A percentile compares a stretch with the other conserved stretches of the same genome.
Conservation (phyloP, 2,797 vertebrate genomes). For the Naso thynnoides region DNA sequence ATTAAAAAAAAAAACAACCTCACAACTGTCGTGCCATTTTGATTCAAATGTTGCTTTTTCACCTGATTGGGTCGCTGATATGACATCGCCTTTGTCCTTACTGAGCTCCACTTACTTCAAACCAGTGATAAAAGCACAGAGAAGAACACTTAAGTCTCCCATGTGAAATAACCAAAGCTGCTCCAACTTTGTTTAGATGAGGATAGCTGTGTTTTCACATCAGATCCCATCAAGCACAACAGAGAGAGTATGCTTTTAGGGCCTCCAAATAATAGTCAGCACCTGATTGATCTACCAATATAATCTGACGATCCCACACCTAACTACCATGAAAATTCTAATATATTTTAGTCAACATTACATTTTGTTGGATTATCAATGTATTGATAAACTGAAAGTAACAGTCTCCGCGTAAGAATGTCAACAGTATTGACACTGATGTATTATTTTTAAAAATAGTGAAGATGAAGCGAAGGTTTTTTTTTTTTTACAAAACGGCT, state of each 20-base stretch:
- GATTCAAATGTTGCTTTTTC: neutral
- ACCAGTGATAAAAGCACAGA: neutral
- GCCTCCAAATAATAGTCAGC: neutral
- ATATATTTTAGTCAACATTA: slow-evolving; percentile 39
- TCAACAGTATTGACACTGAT: neutral
- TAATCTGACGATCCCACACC: slow-evolving; percentile 1
- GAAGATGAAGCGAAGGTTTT: neutral
- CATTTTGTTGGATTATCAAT: no score
- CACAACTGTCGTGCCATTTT: neutral
- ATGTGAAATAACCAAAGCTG: neutral
- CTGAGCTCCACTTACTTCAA: neutral
- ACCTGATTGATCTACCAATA: slow-evolving; percentile 38
- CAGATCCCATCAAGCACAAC: no score
- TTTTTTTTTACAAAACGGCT: neutral
- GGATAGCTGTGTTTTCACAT: neutral
- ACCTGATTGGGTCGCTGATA: slow-evolving; percentile 13
- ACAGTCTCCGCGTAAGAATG: no score
- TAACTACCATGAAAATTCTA: slow-evolving; percentile 29
- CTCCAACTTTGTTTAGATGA: neutral
- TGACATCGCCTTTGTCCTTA: neutral
- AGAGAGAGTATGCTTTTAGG: slow-evolving; percentile 1
- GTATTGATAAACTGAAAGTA: no score
- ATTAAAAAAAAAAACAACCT: neutral
- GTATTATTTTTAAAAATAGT: neutral
- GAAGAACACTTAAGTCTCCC: neutral